phyloP scores from a whole-genome alignment of 2,888 invertebrate genomes.

The Oscheius sp. region DNA sequence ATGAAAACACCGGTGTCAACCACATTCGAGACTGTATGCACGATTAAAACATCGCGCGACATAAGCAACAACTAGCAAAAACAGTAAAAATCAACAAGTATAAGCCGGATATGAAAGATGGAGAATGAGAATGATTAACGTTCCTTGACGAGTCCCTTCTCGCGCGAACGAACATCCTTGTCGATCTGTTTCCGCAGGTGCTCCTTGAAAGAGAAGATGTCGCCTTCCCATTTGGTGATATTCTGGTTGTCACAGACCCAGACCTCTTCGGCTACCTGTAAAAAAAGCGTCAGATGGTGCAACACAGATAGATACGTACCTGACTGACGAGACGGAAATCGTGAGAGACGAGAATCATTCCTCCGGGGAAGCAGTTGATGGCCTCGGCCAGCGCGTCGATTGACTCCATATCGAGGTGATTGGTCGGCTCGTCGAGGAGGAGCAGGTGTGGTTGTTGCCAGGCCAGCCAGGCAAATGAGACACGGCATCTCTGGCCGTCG shows the following conservation, averaged over 20 bases:
- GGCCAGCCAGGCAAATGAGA: conserved; percentile 97
- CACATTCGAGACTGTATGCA: neutral
- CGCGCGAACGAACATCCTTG: conserved; percentile 77
- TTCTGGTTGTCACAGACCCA: conserved; percentile 98
- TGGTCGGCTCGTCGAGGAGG: conserved; percentile 84
- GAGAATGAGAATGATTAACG: conserved; percentile 40
- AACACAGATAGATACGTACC: conserved; percentile 77
- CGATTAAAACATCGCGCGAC: conserved; percentile 24
- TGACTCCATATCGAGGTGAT: conserved; percentile 84
- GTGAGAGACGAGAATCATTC: conserved; percentile 98
- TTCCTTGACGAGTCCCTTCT: conserved; percentile 51
- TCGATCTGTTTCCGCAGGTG: conserved; percentile 88
- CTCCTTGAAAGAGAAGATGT: conserved; percentile 94
- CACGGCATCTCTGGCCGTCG: conserved; percentile 97
- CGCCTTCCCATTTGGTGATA: conserved; percentile 95
- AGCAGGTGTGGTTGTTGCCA: conserved; percentile 96
- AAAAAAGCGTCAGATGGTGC: neutral
- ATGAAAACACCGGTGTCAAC: conserved; percentile 13
- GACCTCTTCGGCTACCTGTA: conserved; percentile 95
- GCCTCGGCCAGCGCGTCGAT: conserved; percentile 98
- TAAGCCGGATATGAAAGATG: neutral
- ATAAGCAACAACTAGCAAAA: conserved; percentile 31
- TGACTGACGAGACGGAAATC: conserved; percentile 98
- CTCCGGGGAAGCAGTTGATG: conserved; percentile 96
- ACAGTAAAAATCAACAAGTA: conserved; percentile 35